These are phyloP conservation scores for Tinea pellionella DNA, from an alignment of 2,888 invertebrate species.

Conservation along the genomic window DNA sequence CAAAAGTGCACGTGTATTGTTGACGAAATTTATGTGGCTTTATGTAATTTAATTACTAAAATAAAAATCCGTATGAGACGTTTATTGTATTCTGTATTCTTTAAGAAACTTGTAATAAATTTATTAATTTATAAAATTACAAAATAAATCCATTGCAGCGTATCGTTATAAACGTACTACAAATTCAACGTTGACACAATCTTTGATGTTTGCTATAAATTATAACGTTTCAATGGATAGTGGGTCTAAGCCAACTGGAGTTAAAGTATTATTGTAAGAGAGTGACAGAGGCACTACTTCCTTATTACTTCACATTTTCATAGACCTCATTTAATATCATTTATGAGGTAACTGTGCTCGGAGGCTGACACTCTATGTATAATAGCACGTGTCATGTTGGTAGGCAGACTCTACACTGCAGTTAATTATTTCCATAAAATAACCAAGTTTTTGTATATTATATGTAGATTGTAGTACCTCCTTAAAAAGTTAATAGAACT, in stretches of 20 bases:
- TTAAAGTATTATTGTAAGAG: background rate
- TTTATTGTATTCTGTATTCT: background rate
- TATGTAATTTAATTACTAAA: background rate
- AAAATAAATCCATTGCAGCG: too few species aligned
- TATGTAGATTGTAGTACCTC: too few species aligned
- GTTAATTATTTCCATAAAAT: too few species aligned
- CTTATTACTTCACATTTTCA: constrained; percentile 5
- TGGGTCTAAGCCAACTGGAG: background rate
- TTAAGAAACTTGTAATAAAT: background rate
- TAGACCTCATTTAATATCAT: constrained; percentile 29
- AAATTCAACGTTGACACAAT: too few species aligned
- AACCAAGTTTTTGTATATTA: too few species aligned
- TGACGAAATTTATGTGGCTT: background rate
- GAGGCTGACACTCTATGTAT: background rate
- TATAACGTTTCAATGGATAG: too few species aligned
- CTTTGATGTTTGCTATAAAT: too few species aligned
- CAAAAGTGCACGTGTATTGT: background rate
- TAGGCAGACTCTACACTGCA: background rate
- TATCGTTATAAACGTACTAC: too few species aligned
- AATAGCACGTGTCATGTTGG: background rate
- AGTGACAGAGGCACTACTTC: constrained; percentile 2
- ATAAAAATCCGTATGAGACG: background rate
- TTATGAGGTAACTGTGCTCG: constrained; percentile 54
- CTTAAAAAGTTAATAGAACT: too few species aligned
- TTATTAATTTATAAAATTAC: background rate